A percentile compares a stretch with the other conserved stretches of the same genome.
Conservation (phyloP, 2,797 vertebrate species). For the Pelochelys cantorii region DNA sequence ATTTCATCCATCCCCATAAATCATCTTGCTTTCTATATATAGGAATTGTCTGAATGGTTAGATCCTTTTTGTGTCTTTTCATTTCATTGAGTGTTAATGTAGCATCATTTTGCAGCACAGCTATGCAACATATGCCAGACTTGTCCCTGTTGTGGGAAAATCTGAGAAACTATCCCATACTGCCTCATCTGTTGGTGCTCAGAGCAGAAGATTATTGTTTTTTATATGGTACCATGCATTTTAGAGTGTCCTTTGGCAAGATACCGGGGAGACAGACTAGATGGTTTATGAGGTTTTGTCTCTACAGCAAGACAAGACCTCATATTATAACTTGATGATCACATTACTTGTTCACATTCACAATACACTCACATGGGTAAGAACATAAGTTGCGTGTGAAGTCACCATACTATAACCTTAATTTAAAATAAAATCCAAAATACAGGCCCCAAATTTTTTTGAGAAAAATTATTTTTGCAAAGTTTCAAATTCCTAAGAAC, state of each 20-base stretch:
- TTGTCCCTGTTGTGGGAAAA: neutral
- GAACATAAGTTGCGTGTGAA: neutral
- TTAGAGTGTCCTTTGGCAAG: neutral
- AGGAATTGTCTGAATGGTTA: neutral
- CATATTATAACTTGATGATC: neutral
- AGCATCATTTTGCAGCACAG: neutral
- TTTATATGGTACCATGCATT: neutral
- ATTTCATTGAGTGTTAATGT: neutral
- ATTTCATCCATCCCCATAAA: neutral
- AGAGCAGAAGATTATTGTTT: neutral
- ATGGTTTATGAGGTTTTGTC: neutral
- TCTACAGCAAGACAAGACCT: neutral
- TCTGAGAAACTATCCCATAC: neutral
- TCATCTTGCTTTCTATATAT: neutral
- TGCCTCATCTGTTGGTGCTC: neutral
- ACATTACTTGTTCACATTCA: rapidly evolving
- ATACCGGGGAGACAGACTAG: neutral
- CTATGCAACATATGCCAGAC: neutral
- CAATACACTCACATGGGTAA: neutral
- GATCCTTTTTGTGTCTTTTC: neutral
- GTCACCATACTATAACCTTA: neutral
- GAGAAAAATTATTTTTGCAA: neutral
- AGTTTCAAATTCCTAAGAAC: neutral
- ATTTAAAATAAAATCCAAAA: neutral
- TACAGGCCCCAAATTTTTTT: neutral